Conservation (phyloP, 92 coral and sea anemone genomes). For the Umimayanthus chanpuru region DNA sequence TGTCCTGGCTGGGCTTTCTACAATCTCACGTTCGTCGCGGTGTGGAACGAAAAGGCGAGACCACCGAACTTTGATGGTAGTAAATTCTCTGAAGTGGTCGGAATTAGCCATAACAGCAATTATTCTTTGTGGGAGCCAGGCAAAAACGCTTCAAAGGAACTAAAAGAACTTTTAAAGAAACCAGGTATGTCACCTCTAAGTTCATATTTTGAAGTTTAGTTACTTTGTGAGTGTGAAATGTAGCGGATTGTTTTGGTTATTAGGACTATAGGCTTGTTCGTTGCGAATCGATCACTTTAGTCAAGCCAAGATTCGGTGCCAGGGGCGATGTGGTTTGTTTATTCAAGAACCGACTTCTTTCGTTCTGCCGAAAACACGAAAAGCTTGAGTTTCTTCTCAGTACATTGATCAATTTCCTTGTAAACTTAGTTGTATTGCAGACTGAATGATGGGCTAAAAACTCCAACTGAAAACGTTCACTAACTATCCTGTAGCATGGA, state of each 20-base stretch:
- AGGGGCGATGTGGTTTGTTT: not conserved
- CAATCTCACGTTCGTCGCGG: conserved; percentile 7
- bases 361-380: not conserved
- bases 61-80: conserved; percentile 11
- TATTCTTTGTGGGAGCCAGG: conserved; percentile 10
- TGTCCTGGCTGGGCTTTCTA: conserved; percentile 9
- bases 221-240: not conserved
- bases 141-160: not conserved
- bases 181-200: not conserved
- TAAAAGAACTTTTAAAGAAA: not conserved
- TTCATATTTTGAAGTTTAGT: not conserved
- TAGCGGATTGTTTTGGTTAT: not conserved
- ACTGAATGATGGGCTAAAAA: not conserved
- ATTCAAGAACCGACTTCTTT: too few species aligned
- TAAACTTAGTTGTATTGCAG: not conserved
- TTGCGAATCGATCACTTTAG: not conserved
- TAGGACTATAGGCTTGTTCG: not conserved
- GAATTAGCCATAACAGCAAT: conserved; percentile 1
- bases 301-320: not conserved
- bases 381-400: too few species aligned
- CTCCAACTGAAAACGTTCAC: not conserved
- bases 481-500: not conserved
- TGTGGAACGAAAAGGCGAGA: conserved; percentile 1
- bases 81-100: conserved; percentile 13
- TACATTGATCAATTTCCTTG: not conserved